Evolutionary conservation across 2,113 vertebrate genomes (phyloP), one percentile per base, ranked within the genome.

Genomic region (Rhadina sibilatrix): DNA sequence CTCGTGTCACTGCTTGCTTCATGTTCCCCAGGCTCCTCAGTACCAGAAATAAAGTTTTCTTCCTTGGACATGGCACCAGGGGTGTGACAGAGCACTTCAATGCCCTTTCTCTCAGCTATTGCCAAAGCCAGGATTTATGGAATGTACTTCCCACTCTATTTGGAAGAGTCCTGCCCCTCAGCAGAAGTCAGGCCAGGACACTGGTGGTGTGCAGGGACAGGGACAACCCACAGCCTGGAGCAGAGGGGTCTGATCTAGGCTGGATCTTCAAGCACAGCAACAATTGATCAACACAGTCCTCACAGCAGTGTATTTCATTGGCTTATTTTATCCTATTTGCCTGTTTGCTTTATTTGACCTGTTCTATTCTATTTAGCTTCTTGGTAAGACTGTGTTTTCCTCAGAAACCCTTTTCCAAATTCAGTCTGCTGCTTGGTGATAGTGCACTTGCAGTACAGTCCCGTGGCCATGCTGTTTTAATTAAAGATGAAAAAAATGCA

Each of bases 251-350:
- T 78, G 19, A 15, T 37, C 27, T 25, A 18, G 35, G 8, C 19
- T 54, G 23, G 5, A 9, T 60, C 60, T 63, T 56, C 25, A 78
- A 50, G 16, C 38, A 42, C 19, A 70, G 60, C 75, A 76, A 10
- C 1, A 3, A 12, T 1, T 3, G 1, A 21, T 12, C 40, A 50
- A 20, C 22, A 28, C 5, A 40, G 40, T 5, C 17, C 33, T 78
- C 61, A 81, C 25, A 66, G 28, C 30, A 20, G 19, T 16, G 22
- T 0, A 0, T 80, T 92, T 77, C 15, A 20, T 2, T 50, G 19
- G 6, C 24, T 69, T 38, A 28, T 70, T 70, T 68, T n/a, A 66
- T 19, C 12, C 17, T 49, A 1, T 28, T 40, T 76, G 18, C 27
- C 57, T 20, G 15, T 66, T 52, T 72, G 44, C n/a, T 14, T 86